Evolutionary conservation across 2,113 vertebrate genomes (phyloP).

Genomic region (Xiphorhynchus elegans): DNA sequence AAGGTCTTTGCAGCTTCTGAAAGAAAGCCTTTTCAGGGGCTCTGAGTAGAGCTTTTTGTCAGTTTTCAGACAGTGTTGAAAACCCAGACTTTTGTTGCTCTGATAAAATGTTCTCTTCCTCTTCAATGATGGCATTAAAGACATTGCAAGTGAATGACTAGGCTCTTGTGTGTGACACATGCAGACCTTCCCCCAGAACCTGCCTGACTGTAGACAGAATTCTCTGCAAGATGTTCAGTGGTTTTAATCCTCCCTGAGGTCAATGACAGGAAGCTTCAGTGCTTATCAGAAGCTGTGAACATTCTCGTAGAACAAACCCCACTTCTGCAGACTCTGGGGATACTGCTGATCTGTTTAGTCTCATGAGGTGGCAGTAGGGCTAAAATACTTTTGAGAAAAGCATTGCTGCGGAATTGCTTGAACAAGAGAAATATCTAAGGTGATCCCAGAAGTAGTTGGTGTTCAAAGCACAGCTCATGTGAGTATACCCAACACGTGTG

Average conservation of each 20-base stretch:
- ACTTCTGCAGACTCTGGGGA: not conserved
- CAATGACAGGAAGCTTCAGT: not conserved
- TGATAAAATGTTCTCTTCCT: not conserved
- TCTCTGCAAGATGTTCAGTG: not conserved
- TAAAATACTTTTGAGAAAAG: not conserved
- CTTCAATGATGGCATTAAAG: not conserved
- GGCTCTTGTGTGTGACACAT: not conserved
- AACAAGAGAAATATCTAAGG: not conserved
- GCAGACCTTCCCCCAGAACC: not conserved
- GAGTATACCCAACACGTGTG: not conserved
- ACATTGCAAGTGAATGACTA: not conserved
- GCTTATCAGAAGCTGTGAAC: not conserved
- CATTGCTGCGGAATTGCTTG: not conserved
- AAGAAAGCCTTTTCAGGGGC: not conserved
- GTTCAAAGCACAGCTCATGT: not conserved
- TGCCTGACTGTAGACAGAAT: not conserved
- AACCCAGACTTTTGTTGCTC: not conserved
- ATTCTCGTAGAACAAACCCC: not conserved
- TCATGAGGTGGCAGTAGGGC: not conserved
- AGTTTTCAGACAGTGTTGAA: not conserved
- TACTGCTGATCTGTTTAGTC: not conserved
- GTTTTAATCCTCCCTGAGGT: not conserved
- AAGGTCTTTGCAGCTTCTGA: not conserved
- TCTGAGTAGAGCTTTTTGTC: not conserved
- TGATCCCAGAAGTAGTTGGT: not conserved